phyloP scores from a whole-genome alignment of 1,140 invertebrate genomes.

The Zophobas atratus region DNA sequence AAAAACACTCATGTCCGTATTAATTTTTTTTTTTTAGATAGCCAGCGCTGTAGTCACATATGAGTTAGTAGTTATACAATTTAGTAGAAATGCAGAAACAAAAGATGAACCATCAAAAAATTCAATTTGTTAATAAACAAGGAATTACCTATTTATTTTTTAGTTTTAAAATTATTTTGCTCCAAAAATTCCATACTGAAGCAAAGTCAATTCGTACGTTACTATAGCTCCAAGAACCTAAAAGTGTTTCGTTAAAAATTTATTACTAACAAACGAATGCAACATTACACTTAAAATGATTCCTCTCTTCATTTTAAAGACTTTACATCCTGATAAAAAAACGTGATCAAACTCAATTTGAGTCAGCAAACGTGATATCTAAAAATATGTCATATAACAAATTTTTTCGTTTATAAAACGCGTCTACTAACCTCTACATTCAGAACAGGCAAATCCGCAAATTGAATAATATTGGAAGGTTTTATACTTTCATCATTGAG shows the following conservation, averaged over 20 bases:
- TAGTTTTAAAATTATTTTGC: background rate
- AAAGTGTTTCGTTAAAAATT: conserved; percentile 59
- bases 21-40: conserved; percentile 14
- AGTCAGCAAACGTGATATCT: conserved; percentile 75
- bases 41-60: conserved; percentile 26
- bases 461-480: conserved; percentile 70
- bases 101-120: conserved; percentile 3
- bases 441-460: conserved; percentile 68
- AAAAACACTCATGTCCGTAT: background rate
- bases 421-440: conserved; percentile 1
- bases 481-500: conserved; percentile 75
- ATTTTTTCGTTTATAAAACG: background rate
- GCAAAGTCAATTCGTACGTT: conserved; percentile 78
- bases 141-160: background rate
- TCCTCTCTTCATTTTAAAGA: conserved; percentile 76
- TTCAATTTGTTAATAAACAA: conserved; percentile 24
- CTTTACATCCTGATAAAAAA: conserved; percentile 74
- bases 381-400: conserved; percentile 15
- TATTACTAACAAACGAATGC: background rate
- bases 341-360: conserved; percentile 75
- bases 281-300: conserved; percentile 61
- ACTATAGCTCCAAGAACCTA: conserved; percentile 80
- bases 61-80: conserved; percentile 30
- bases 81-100: conserved; percentile 9
- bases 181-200: conserved; percentile 72